phyloP scores from a whole-genome alignment of 2,113 vertebrate species.

The Amblyopsis rosae region DNA sequence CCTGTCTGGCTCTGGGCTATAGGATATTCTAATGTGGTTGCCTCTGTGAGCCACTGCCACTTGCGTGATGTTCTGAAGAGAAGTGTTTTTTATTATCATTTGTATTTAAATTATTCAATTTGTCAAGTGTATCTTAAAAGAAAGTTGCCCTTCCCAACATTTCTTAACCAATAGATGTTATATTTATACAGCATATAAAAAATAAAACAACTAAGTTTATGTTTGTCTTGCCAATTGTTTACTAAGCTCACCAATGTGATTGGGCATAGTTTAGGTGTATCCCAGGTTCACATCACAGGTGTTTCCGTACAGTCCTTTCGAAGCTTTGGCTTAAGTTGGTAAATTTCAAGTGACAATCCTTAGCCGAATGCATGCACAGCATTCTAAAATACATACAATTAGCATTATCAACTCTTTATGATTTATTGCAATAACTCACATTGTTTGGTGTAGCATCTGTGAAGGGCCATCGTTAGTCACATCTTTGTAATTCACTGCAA shows the following conservation, averaged over 20 bases:
- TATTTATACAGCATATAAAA: background rate
- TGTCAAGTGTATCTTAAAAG: background rate
- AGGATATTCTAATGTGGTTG: slow-evolving; percentile 22
- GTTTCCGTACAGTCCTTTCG: background rate
- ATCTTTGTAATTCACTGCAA: slow-evolving; percentile 17
- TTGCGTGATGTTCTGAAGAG: background rate
- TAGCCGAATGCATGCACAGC: slow-evolving; percentile 41
- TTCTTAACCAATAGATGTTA: background rate
- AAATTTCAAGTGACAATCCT: slow-evolving; percentile 18
- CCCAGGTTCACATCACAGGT: background rate
- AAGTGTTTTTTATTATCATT: background rate
- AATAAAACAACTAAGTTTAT: background rate
- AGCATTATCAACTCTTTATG: slow-evolving; percentile 29
- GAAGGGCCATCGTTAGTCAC: background rate
- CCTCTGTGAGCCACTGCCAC: slow-evolving; percentile 33
- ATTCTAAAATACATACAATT: slow-evolving; percentile 27
- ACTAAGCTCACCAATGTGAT: background rate
- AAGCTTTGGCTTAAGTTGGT: slow-evolving; percentile 56
- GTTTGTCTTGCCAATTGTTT: background rate
- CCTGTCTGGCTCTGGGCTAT: slow-evolving; percentile 22
- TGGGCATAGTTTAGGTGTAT: slow-evolving; percentile 3
- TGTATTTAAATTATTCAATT: background rate
- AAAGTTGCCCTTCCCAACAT: background rate
- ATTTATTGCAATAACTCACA: slow-evolving; percentile 62
- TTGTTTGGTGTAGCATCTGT: background rate